phyloP scores from a whole-genome alignment of 2,113 vertebrate species.

The Oceanodroma tethys region DNA sequence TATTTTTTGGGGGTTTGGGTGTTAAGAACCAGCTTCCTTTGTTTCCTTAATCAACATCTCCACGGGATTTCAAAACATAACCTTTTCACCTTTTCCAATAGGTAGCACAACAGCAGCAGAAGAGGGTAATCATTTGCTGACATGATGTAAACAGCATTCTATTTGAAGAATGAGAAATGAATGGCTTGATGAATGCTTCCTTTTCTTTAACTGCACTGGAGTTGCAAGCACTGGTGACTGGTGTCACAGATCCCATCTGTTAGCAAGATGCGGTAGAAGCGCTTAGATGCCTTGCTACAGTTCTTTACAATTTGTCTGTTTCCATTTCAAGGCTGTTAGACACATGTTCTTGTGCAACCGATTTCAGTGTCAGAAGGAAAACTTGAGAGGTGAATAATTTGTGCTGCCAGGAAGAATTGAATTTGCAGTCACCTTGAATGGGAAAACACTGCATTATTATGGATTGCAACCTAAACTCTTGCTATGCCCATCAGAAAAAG shows the following conservation, averaged over 20 bases:
- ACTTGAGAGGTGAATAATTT: slow-evolving; percentile 21
- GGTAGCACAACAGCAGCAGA: slow-evolving; percentile 41
- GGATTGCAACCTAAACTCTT: neutral
- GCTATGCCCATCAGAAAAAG: neutral
- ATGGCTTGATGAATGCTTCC: slow-evolving; percentile 37
- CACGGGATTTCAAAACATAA: slow-evolving; percentile 47
- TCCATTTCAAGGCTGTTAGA: slow-evolving; percentile 54
- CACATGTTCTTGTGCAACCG: neutral
- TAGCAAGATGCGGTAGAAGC: neutral
- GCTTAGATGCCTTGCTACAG: neutral
- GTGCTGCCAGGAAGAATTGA: neutral
- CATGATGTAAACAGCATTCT: slow-evolving; percentile 49
- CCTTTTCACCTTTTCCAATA: slow-evolving; percentile 54
- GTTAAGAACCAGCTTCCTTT: slow-evolving; percentile 35
- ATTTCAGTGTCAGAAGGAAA: slow-evolving; percentile 19
- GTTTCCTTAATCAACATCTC: slow-evolving; percentile 61
- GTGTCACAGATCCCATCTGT: slow-evolving; percentile 40
- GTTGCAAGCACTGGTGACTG: neutral
- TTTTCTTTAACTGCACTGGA: neutral
- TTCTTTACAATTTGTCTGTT: slow-evolving; percentile 38
- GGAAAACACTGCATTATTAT: neutral
- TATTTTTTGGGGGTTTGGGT: neutral
- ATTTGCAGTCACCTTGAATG: slow-evolving; percentile 40
- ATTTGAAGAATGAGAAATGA: slow-evolving; percentile 51
- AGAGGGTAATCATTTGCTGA: slow-evolving; percentile 54